A percentile compares a stretch with the other conserved stretches of the same genome.
Conservation (phyloP, 2,888 invertebrate genomes). For the Auanema freiburgensis region DNA sequence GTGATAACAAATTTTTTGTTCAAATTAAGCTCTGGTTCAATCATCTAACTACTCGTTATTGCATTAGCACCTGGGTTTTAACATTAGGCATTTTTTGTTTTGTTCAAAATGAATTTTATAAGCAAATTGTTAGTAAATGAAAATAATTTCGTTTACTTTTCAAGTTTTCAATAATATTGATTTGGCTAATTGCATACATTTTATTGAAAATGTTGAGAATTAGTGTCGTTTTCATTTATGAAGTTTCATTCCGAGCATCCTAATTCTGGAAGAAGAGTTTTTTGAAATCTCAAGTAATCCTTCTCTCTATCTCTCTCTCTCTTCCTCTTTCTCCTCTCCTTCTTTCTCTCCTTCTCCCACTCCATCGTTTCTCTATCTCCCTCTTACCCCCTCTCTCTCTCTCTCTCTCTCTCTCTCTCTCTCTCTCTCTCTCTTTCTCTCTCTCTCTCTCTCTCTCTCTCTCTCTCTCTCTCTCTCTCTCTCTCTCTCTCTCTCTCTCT, state of each 20-base stretch:
- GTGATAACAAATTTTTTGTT: no score
- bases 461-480: not conserved
- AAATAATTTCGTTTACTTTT: conserved; percentile 24
- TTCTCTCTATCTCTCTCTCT: not conserved
- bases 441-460: conserved; percentile 4
- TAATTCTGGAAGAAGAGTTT: not conserved
- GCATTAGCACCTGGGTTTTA: no score
- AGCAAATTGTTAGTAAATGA: no score
- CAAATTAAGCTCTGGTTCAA: no score
- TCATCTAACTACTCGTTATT: no score
- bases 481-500: conserved; percentile 3
- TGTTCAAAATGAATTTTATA: no score
- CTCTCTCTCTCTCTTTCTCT: not conserved
- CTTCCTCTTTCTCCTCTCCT: conserved; percentile 17
- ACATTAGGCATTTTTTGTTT: no score
- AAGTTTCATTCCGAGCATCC: not conserved
- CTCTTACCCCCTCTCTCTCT: not conserved
- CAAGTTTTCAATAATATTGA: conserved; percentile 26
- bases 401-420: conserved; percentile 4
- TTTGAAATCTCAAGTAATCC: not conserved
- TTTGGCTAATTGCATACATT: conserved; percentile 15
- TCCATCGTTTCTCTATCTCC: not conserved
- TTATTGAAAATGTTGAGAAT: conserved; percentile 10
- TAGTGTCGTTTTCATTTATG: not conserved
- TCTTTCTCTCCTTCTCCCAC: conserved; percentile 16